Conservation (phyloP, 2,113 vertebrate genomes). For the Spermophilus dauricus region DNA sequence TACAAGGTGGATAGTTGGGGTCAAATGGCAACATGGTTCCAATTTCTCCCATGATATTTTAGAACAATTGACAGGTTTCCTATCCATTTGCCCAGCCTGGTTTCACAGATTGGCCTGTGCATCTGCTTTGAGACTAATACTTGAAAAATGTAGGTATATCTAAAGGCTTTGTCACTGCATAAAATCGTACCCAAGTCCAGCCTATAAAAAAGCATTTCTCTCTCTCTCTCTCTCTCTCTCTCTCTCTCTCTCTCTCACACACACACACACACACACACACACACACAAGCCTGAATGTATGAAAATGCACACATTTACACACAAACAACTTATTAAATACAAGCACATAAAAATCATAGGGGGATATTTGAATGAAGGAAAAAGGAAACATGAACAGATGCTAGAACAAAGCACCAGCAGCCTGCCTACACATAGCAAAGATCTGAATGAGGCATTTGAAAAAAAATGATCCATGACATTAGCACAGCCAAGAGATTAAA, state of each 20-base stretch:
- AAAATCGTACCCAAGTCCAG: constrained; percentile 34
- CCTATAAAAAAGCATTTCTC: background rate
- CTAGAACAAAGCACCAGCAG: background rate
- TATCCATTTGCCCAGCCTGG: background rate
- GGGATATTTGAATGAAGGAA: background rate
- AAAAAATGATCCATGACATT: background rate
- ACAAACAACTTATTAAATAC: background rate
- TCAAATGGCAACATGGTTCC: constrained; percentile 14
- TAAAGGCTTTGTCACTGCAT: constrained; percentile 56
- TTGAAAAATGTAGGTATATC: constrained; percentile 26
- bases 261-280: no score
- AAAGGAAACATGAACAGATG: background rate
- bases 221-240: no score
- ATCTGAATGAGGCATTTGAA: background rate
- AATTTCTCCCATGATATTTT: background rate
- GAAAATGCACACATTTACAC: background rate
- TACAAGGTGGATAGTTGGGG: background rate
- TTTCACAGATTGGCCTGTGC: background rate
- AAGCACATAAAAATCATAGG: background rate
- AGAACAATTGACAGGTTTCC: background rate
- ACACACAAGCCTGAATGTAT: background rate
- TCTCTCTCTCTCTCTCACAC: no score
- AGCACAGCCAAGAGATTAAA: constrained; percentile 16
- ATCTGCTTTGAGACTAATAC: background rate
- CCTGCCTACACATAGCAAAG: background rate